phyloP scores from a whole-genome alignment of 1,140 invertebrate genomes.

The Drosophila elegans region DNA sequence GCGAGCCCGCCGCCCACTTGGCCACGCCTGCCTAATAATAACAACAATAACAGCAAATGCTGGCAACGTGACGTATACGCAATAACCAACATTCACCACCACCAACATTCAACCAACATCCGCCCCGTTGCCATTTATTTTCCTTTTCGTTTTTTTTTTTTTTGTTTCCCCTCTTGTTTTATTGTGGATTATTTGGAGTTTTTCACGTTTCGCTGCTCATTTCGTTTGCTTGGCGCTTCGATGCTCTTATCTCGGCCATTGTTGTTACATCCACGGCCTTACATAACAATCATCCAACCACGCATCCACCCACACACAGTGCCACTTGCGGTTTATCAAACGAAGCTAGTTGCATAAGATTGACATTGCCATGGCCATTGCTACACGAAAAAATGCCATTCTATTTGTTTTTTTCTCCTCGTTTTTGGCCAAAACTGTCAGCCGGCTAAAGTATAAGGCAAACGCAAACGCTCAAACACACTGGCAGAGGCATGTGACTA shows the following conservation, averaged over 20 bases:
- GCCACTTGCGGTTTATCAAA: constrained; percentile 46
- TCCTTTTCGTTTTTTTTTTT: background rate
- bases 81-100: constrained; percentile 53
- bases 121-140: constrained; percentile 23
- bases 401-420: constrained; percentile 10
- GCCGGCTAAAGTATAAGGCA: constrained; percentile 31
- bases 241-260: constrained; percentile 48
- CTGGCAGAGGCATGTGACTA: constrained; percentile 1
- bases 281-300: constrained; percentile 21
- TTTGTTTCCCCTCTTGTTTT: constrained; percentile 3
- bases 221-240: constrained; percentile 15
- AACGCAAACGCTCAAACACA: constrained; percentile 5
- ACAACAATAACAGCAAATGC: constrained; percentile 12
- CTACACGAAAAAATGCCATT: constrained; percentile 19
- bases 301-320: constrained; percentile 16
- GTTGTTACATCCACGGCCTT: constrained; percentile 44
- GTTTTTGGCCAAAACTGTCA: constrained; percentile 42
- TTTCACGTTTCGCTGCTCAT: constrained; percentile 52
- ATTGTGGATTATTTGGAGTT: constrained; percentile 45
- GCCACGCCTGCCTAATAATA: constrained; percentile 42
- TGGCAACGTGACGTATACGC: constrained; percentile 17
- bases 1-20: constrained; percentile 21
- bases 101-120: constrained; percentile 52
- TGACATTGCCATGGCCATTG: constrained; percentile 20
- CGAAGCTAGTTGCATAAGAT: constrained; percentile 52